A percentile compares a stretch with the other conserved stretches of the same genome.
Conservation (phyloP, 2,113 vertebrate genomes). For the Leptocoma aspasia region DNA sequence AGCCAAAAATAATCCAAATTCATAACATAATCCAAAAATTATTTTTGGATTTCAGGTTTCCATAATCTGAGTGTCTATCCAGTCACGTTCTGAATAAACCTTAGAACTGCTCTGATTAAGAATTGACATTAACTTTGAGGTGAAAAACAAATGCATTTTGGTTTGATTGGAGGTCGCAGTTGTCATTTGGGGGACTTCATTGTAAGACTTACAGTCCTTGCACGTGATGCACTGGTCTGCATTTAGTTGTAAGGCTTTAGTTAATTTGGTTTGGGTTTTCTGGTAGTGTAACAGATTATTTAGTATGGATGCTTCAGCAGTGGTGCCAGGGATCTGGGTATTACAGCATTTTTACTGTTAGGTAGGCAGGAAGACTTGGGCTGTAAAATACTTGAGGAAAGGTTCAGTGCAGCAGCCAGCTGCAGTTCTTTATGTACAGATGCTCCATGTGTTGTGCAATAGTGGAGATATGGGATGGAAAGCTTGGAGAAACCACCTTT, state of each 20-base stretch:
- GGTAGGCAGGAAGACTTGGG: neutral
- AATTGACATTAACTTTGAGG: neutral
- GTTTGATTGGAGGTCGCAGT: neutral
- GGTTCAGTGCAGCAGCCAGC: neutral
- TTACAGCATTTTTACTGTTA: neutral
- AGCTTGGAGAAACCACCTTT: neutral
- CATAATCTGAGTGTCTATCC: neutral
- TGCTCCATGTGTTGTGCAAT: neutral
- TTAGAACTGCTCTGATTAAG: neutral
- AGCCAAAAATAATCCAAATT: no score
- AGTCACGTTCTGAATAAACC: neutral
- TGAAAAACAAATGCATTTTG: neutral
- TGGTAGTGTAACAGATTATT: neutral
- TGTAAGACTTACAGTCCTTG: neutral
- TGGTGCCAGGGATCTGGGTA: neutral
- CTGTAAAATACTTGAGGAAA: neutral
- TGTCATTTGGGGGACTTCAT: neutral
- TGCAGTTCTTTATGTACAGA: neutral
- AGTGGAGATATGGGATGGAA: neutral
- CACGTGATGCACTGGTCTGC: rapidly evolving
- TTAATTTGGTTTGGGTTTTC: neutral
- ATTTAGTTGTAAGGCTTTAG: neutral
- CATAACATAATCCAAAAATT: no score
- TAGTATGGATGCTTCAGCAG: neutral
- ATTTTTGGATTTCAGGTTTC: neutral